These are phyloP conservation scores for Morone saxatilis DNA, from an alignment of 2,113 vertebrate genomes.

Conservation along the genomic window DNA sequence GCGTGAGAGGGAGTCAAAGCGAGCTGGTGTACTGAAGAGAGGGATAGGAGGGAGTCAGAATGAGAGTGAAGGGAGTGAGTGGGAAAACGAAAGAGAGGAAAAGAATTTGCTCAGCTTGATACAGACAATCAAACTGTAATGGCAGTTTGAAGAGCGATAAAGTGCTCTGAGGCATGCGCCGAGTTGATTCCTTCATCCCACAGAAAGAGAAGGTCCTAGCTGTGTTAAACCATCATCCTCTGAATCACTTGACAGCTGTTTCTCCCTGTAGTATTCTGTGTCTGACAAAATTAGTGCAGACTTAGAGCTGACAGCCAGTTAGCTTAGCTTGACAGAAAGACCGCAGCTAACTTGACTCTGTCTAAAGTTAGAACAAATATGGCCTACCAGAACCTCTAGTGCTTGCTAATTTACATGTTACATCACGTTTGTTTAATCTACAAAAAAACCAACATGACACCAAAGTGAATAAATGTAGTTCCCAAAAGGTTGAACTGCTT, in stretches of 20 bases:
- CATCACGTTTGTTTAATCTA: neutral
- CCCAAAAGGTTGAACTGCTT: neutral
- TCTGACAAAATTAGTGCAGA: constrained; percentile 15
- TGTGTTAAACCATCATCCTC: constrained; percentile 59
- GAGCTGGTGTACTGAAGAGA: constrained; percentile 43
- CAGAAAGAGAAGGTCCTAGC: constrained; percentile 34
- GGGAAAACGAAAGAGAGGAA: constrained; percentile 21
- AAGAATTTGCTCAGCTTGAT: constrained; percentile 76
- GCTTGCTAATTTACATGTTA: neutral
- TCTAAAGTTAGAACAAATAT: neutral
- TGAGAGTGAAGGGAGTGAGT: constrained; percentile 49
- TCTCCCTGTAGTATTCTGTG: neutral
- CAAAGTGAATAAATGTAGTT: neutral
- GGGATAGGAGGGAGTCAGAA: constrained; percentile 54
- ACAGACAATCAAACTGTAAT: constrained; percentile 84
- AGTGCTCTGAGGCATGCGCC: constrained; percentile 69
- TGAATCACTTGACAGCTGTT: constrained; percentile 33
- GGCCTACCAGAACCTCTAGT: neutral
- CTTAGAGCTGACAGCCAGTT: neutral
- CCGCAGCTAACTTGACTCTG: neutral
- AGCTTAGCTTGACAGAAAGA: neutral
- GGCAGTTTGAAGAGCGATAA: constrained; percentile 77
- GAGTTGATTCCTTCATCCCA: constrained; percentile 69
- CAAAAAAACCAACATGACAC: neutral
- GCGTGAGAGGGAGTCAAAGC: constrained; percentile 62